Evolutionary conservation across 2,888 invertebrate species (phyloP).

Genomic region (Drosophila anceps): DNA sequence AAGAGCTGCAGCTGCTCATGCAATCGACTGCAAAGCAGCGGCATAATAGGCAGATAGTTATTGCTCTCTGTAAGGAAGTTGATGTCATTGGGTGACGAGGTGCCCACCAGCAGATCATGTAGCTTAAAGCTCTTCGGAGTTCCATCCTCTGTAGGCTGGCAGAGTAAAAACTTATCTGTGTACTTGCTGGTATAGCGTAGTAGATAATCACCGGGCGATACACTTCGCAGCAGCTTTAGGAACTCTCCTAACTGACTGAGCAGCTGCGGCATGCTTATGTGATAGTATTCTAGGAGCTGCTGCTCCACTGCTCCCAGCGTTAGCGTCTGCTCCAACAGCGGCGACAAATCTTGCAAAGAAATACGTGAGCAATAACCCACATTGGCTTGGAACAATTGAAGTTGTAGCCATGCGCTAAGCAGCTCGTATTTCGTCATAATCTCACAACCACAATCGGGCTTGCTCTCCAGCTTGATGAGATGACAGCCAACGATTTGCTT

Average conservation of each 20-base stretch:
- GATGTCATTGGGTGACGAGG: constrained; percentile 56
- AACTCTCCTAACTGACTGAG: constrained; percentile 74
- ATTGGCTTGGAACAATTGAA: constrained; percentile 59
- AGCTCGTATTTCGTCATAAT: constrained; percentile 79
- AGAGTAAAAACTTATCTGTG: constrained; percentile 76
- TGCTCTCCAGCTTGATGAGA: constrained; percentile 79
- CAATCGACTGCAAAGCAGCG: constrained; percentile 67
- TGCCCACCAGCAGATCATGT: constrained; percentile 54
- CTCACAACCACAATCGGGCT: constrained; percentile 82
- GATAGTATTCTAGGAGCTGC: constrained; percentile 63
- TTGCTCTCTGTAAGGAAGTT: constrained; percentile 67
- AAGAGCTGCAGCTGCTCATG: constrained; percentile 70
- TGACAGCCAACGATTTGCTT: constrained; percentile 52
- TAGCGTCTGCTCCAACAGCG: constrained; percentile 69
- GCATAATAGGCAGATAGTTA: constrained; percentile 70
- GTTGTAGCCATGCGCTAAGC: constrained; percentile 77
- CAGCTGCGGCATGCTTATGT: constrained; percentile 59
- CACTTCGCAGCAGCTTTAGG: constrained; percentile 64
- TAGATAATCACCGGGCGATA: constrained; percentile 72
- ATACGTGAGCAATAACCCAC: constrained; percentile 68
- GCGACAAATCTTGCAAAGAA: constrained; percentile 58
- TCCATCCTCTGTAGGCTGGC: constrained; percentile 56
- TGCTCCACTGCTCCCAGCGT: constrained; percentile 62
- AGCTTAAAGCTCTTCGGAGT: constrained; percentile 66
- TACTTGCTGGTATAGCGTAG: constrained; percentile 74